phyloP scores from a whole-genome alignment of 1,140 invertebrate genomes.

The Drosophila baimaii region DNA sequence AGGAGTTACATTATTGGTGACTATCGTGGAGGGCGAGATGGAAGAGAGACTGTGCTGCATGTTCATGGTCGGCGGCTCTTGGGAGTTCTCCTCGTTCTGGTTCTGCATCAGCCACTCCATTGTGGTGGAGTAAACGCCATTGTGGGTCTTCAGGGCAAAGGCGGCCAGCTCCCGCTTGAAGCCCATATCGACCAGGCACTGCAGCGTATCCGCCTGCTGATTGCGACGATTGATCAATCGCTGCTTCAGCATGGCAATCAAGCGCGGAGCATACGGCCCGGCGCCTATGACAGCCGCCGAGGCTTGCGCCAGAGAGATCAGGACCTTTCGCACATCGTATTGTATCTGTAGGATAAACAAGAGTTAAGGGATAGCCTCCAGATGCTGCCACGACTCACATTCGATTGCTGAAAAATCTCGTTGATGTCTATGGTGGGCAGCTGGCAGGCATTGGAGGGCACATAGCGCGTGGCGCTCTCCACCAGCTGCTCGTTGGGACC shows the following conservation, averaged over 20 bases:
- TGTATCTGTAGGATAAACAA: slow-evolving; percentile 61
- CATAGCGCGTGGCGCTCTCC: slow-evolving; percentile 67
- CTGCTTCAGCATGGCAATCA: slow-evolving; percentile 83
- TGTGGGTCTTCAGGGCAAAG: slow-evolving; percentile 74
- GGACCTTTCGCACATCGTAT: slow-evolving; percentile 82
- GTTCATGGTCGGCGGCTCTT: slow-evolving; percentile 44
- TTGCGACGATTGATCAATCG: slow-evolving; percentile 76
- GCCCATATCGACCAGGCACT: slow-evolving; percentile 83
- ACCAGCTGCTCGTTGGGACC: slow-evolving; percentile 71
- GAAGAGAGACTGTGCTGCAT: slow-evolving; percentile 72
- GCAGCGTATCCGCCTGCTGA: slow-evolving; percentile 75
- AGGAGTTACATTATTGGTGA: slow-evolving; percentile 77
- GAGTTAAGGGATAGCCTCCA: not conserved
- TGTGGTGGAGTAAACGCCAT: slow-evolving; percentile 74
- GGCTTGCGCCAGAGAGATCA: slow-evolving; percentile 80
- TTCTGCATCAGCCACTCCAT: slow-evolving; percentile 82
- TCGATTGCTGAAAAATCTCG: slow-evolving; percentile 83
- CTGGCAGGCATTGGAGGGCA: slow-evolving; percentile 37
- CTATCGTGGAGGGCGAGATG: slow-evolving; percentile 74
- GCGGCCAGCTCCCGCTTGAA: slow-evolving; percentile 71
- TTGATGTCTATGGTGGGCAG: slow-evolving; percentile 80
- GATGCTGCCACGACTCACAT: slow-evolving; percentile 54
- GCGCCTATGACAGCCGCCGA: slow-evolving; percentile 79
- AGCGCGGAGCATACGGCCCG: slow-evolving; percentile 75
- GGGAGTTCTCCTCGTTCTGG: slow-evolving; percentile 59